Evolutionary conservation across 1,140 invertebrate species (phyloP).

Genomic region (Ceratosolen fusciceps): DNA sequence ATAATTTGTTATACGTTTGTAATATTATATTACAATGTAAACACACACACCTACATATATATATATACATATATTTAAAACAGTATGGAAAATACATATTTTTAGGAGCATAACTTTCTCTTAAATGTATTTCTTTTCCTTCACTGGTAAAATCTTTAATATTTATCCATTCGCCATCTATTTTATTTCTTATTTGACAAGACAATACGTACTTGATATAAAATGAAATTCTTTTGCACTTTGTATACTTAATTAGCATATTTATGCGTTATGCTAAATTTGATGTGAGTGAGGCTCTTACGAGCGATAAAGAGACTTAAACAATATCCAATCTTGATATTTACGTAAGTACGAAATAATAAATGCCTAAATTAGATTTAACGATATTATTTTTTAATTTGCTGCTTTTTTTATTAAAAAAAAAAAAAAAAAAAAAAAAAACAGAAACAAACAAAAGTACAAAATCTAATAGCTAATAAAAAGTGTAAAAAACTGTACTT

Average conservation of each 20-base stretch:
- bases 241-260: slow-evolving; percentile 9
- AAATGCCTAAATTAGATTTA: background rate
- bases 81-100: slow-evolving; percentile 42
- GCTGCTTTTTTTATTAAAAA: slow-evolving; percentile 5
- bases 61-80: slow-evolving; percentile 17
- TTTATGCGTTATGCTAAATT: slow-evolving; percentile 6
- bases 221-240: slow-evolving; percentile 3
- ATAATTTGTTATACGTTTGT: slow-evolving; percentile 28
- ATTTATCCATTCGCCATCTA: background rate
- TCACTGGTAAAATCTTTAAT: background rate
- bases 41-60: slow-evolving; percentile 16
- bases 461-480: too few species aligned
- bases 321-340: slow-evolving; percentile 22
- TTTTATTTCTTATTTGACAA: slow-evolving; percentile 14
- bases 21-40: background rate
- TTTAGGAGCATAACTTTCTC: background rate
- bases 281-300: slow-evolving; percentile 11
- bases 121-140: slow-evolving; percentile 9
- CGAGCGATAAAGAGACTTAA: background rate
- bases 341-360: slow-evolving; percentile 44
- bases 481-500: slow-evolving; percentile 39
- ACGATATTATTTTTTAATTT: slow-evolving; percentile 1
- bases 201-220: slow-evolving; percentile 17
- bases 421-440: slow-evolving; percentile 4
- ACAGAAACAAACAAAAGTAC: too few species aligned